These are phyloP conservation scores for Ptychadena robeensis DNA, from an alignment of 2,797 vertebrate species.

Conservation along the genomic window DNA sequence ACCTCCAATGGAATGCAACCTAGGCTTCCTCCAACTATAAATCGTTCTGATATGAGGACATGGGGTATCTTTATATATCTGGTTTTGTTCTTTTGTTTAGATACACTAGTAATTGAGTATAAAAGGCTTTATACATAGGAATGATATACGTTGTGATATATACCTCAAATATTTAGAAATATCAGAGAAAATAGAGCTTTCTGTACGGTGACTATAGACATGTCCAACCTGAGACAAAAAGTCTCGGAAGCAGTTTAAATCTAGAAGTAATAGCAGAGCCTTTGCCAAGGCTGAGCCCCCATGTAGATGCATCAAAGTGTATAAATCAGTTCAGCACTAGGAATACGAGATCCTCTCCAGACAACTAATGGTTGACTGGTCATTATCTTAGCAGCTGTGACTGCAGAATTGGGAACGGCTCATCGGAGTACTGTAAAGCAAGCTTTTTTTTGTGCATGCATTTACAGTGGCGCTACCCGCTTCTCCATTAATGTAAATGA, in stretches of 20 bases:
- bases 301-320: constrained; percentile 69
- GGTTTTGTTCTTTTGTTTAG: constrained; percentile 61
- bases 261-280: constrained; percentile 72
- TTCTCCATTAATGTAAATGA: constrained; percentile 31
- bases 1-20: too few species aligned
- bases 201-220: constrained; percentile 69
- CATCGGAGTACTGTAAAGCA: constrained; percentile 20
- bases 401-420: constrained; percentile 66
- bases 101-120: too few species aligned
- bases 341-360: constrained; percentile 68
- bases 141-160: too few species aligned
- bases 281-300: constrained; percentile 65
- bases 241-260: constrained; percentile 72
- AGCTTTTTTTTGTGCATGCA: constrained; percentile 12
- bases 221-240: constrained; percentile 66
- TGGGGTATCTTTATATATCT: constrained; percentile 72
- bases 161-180: not conserved
- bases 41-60: not conserved
- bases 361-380: constrained; percentile 69
- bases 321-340: constrained; percentile 67
- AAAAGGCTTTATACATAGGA: too few species aligned
- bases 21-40: too few species aligned
- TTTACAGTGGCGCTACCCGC: not conserved
- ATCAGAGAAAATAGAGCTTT: not conserved
- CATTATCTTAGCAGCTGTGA: constrained; percentile 69